Evolutionary conservation across 2,797 vertebrate species (phyloP).

Genomic region (Neomorphus geoffroyi): DNA sequence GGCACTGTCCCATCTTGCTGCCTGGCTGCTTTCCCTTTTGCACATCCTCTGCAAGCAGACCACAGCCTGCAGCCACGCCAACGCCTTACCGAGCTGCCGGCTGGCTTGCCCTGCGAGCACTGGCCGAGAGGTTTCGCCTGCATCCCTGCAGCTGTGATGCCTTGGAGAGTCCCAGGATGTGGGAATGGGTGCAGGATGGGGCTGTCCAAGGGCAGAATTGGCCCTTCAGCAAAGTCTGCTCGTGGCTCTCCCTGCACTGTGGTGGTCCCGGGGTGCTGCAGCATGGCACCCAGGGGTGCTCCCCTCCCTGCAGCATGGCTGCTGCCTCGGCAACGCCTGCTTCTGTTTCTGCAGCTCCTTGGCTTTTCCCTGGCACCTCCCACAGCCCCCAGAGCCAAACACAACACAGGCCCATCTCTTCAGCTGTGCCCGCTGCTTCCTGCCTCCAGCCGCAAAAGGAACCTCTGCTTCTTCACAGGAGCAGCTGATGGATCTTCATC

Average conservation of each 20-base stretch:
- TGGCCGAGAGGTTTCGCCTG: rapidly evolving
- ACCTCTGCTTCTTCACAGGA: neutral
- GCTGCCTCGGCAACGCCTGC: neutral
- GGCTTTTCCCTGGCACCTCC: neutral
- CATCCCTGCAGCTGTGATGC: rapidly evolving
- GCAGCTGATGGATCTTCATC: neutral
- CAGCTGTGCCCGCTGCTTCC: neutral
- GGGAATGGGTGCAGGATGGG: neutral
- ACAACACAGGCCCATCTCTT: rapidly evolving
- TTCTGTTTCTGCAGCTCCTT: neutral
- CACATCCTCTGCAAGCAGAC: neutral
- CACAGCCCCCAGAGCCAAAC: neutral
- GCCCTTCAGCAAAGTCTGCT: neutral
- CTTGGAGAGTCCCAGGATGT: rapidly evolving
- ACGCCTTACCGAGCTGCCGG: rapidly evolving
- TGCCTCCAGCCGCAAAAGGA: neutral
- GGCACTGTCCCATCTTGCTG: neutral
- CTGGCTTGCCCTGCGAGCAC: neutral
- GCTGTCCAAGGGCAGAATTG: neutral
- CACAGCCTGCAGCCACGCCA: rapidly evolving
- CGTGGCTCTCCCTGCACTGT: too few relatives aligned
- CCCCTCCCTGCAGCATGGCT: neutral
- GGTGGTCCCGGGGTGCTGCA: rapidly evolving
- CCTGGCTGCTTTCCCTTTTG: neutral
- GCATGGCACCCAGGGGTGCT: rapidly evolving